A percentile compares a stretch with the other conserved stretches of the same genome.
phyloP scores from a whole-genome alignment of 2,797 vertebrate genomes.

The Phoeniculus purpureus region DNA sequence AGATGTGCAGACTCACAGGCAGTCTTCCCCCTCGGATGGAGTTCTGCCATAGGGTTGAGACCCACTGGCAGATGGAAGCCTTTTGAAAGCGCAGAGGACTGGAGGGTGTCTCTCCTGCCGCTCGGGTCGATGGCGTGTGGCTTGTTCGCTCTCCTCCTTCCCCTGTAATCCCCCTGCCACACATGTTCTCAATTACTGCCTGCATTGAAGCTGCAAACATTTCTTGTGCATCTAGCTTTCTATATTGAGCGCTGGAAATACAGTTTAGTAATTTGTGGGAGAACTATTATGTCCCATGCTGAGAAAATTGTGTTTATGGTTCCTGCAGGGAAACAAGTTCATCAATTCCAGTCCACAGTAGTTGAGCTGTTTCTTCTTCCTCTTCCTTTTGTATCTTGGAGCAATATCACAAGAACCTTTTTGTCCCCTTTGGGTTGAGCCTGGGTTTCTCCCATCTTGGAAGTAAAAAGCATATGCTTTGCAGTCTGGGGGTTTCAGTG shows the following conservation, averaged over 20 bases:
- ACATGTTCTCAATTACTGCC: constrained; percentile 54
- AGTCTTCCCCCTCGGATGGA: neutral
- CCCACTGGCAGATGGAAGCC: neutral
- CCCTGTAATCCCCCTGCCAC: neutral
- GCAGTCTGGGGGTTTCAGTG: constrained; percentile 22
- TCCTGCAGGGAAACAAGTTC: constrained; percentile 48
- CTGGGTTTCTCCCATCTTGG: neutral
- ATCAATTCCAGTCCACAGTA: neutral
- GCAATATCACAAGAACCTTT: neutral
- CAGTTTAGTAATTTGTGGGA: constrained; percentile 35
- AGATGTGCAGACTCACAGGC: neutral
- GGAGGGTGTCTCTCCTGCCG: neutral
- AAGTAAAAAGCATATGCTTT: constrained; percentile 38
- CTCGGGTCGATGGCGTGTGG: accelerated
- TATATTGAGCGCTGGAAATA: constrained; percentile 31
- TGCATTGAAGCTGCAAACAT: constrained; percentile 16
- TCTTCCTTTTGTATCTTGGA: constrained; percentile 19
- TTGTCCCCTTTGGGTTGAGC: neutral
- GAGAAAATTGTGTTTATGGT: constrained; percentile 44
- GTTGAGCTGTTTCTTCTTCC: constrained; percentile 25
- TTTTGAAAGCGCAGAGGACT: neutral
- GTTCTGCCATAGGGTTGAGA: accelerated
- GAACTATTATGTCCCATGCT: constrained; percentile 37
- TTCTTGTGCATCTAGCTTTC: constrained; percentile 31
- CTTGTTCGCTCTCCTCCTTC: neutral